Conservation (phyloP, 2,888 invertebrate species). For the Morpho helenor region DNA sequence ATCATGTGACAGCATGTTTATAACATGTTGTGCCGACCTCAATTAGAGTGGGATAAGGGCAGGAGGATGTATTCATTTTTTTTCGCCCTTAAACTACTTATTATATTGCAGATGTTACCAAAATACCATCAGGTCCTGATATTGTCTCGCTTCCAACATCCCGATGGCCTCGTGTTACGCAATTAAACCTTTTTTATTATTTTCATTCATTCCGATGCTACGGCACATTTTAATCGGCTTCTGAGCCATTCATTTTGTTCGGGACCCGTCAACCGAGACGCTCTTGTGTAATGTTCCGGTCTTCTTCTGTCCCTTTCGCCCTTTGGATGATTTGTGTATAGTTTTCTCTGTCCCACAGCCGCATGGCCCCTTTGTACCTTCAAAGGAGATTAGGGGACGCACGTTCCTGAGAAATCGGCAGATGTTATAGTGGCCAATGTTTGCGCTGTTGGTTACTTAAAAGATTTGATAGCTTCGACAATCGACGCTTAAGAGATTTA, state of each 20-base stretch:
- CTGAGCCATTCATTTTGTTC: slow-evolving; percentile 71
- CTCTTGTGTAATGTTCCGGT: slow-evolving; percentile 72
- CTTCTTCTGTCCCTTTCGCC: slow-evolving; percentile 39
- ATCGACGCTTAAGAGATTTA: slow-evolving; percentile 34
- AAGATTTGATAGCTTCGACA: slow-evolving; percentile 53
- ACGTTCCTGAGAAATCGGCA: slow-evolving; percentile 75
- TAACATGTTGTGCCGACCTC: no score
- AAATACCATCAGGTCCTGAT: slow-evolving; percentile 10
- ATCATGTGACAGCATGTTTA: no score
- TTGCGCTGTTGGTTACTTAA: slow-evolving; percentile 47
- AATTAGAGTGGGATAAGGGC: no score
- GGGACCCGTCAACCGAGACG: slow-evolving; percentile 72
- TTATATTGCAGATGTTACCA: slow-evolving; percentile 17
- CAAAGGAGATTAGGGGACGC: slow-evolving; percentile 66
- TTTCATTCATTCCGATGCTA: slow-evolving; percentile 67
- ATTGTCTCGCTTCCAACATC: slow-evolving; percentile 31
- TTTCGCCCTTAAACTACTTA: neutral
- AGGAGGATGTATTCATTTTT: no score
- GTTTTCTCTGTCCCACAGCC: slow-evolving; percentile 43
- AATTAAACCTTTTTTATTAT: slow-evolving; percentile 59
- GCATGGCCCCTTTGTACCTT: slow-evolving; percentile 63
- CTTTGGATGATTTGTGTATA: slow-evolving; percentile 15
- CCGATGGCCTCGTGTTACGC: slow-evolving; percentile 60
- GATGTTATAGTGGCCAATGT: slow-evolving; percentile 59
- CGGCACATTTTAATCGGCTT: slow-evolving; percentile 68